These are phyloP conservation scores for Laticauda colubrina DNA, from an alignment of 2,113 vertebrate species.

Conservation along the genomic window DNA sequence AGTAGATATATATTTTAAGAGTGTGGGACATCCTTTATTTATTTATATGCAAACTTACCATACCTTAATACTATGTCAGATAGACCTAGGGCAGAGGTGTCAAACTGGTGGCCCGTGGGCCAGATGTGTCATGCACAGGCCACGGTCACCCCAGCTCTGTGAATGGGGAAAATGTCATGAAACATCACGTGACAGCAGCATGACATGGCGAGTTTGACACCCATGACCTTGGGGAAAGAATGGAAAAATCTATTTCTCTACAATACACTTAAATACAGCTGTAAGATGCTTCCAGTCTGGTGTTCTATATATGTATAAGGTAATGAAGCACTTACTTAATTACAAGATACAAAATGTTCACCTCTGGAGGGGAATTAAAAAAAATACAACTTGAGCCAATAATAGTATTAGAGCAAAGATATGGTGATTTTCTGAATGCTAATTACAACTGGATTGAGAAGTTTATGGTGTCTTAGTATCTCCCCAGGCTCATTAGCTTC, in stretches of 20 bases:
- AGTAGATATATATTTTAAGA: background rate
- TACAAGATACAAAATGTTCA: constrained; percentile 8
- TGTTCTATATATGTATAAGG: background rate
- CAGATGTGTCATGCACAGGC: too few relatives aligned
- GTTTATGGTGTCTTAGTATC: constrained; percentile 56
- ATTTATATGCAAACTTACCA: background rate
- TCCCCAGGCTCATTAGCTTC: constrained; percentile 60
- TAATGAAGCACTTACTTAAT: constrained; percentile 2
- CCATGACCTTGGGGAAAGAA: background rate
- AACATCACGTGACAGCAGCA: too few relatives aligned
- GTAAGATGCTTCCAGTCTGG: background rate
- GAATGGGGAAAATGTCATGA: too few relatives aligned
- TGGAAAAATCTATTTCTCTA: background rate
- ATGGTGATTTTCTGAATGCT: constrained; percentile 43
- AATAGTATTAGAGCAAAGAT: background rate
- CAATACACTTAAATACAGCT: background rate
- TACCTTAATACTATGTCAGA: background rate
- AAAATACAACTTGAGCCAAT: constrained; percentile 18
- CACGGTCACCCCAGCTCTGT: too few relatives aligned
- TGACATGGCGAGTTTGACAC: too few relatives aligned
- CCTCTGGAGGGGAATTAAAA: background rate
- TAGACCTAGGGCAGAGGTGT: background rate
- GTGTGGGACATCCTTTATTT: background rate
- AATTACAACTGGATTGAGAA: constrained; percentile 55
- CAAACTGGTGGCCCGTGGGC: too few relatives aligned